phyloP scores from a whole-genome alignment of 2,113 vertebrate species.

The Cyphomyrus discorhynchus region DNA sequence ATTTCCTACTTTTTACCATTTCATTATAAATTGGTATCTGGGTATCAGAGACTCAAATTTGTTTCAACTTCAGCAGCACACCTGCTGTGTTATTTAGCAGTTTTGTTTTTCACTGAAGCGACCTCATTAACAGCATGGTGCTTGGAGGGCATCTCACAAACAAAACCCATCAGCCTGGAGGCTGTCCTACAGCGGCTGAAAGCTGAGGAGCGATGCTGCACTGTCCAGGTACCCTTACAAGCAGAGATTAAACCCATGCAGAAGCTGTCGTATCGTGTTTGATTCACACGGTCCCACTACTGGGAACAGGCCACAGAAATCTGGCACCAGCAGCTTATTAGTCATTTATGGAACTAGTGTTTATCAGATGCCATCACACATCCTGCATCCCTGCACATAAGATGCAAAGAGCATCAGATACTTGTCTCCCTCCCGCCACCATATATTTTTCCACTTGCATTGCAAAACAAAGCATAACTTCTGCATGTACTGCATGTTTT shows the following conservation, averaged over 20 bases:
- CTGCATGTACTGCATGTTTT: not conserved
- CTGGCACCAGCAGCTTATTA: slow-evolving; percentile 23
- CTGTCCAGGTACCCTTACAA: not conserved
- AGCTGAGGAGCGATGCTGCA: not conserved
- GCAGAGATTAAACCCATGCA: not conserved
- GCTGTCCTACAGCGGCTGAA: not conserved
- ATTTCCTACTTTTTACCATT: not conserved
- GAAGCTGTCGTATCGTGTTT: not conserved
- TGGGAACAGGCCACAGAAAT: not conserved
- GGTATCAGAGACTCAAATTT: not conserved
- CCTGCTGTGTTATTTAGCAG: not conserved
- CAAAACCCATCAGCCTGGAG: not conserved
- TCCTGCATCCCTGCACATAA: slow-evolving; percentile 22
- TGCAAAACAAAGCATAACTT: not conserved
- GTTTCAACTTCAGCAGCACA: not conserved
- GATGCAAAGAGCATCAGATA: not conserved
- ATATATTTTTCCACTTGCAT: not conserved
- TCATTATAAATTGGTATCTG: not conserved
- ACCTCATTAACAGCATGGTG: not conserved
- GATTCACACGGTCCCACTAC: not conserved
- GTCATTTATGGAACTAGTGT: slow-evolving; percentile 40
- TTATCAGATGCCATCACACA: slow-evolving; percentile 26
- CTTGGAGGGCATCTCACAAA: not conserved
- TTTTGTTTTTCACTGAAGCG: not conserved
- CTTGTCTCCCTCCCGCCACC: not conserved